Conservation (phyloP, 1,140 invertebrate genomes). For the Drosophila arawakana region DNA sequence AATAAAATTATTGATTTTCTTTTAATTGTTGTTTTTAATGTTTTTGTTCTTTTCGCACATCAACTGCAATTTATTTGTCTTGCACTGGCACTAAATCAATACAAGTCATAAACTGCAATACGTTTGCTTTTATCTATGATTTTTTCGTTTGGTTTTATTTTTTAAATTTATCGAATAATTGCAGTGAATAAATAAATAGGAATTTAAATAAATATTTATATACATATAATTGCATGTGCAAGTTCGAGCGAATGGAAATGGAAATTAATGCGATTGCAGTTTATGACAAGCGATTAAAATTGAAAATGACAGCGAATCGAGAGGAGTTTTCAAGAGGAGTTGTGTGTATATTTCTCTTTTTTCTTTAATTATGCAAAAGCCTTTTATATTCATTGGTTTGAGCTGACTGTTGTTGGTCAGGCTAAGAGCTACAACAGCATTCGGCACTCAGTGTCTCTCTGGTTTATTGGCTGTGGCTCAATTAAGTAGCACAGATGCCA, state of each 20-base stretch:
- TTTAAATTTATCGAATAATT: slow-evolving; percentile 48
- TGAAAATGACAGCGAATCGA: slow-evolving; percentile 51
- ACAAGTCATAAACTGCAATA: slow-evolving; percentile 52
- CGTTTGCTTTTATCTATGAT: background rate
- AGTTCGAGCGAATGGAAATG: slow-evolving; percentile 18
- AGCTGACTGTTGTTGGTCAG: slow-evolving; percentile 1
- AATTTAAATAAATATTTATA: slow-evolving; percentile 80
- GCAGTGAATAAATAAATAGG: slow-evolving; percentile 67
- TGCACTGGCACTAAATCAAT: slow-evolving; percentile 48
- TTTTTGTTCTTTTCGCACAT: background rate
- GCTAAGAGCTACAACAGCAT: slow-evolving; percentile 6
- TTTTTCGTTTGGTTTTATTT: too few species aligned
- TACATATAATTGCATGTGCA: slow-evolving; percentile 71
- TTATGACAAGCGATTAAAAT: slow-evolving; percentile 80
- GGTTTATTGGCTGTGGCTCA: slow-evolving; percentile 48
- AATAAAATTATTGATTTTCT: slow-evolving; percentile 11
- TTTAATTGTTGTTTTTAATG: background rate
- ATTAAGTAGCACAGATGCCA: slow-evolving; percentile 76
- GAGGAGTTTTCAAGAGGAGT: slow-evolving; percentile 18
- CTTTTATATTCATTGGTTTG: background rate
- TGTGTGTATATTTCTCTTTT: slow-evolving; percentile 1
- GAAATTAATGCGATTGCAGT: slow-evolving; percentile 79
- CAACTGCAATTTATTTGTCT: background rate
- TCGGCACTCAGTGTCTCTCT: slow-evolving; percentile 5
- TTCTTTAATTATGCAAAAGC: slow-evolving; percentile 57